phyloP scores from a whole-genome alignment of 2,797 vertebrate genomes.

The Poecilia gillii region DNA sequence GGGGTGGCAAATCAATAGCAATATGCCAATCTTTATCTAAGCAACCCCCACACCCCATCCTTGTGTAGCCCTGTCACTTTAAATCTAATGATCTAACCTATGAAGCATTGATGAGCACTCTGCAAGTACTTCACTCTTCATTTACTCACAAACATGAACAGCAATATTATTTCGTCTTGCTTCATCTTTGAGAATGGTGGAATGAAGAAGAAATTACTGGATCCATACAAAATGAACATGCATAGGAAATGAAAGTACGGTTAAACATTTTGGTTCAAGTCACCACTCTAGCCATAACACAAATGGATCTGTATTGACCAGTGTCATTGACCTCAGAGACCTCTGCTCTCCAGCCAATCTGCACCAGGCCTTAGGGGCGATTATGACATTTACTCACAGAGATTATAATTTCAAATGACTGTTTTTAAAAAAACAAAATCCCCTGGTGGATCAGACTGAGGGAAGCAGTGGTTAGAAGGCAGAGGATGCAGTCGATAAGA shows the following conservation, averaged over 20 bases:
- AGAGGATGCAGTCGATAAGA: constrained; percentile 78
- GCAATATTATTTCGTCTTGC: constrained; percentile 39
- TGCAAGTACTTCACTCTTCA: constrained; percentile 74
- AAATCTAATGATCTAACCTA: constrained; percentile 83
- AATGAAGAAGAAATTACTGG: constrained; percentile 23
- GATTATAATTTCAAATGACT: constrained; percentile 90
- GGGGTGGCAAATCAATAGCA: constrained; percentile 81
- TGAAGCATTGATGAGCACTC: constrained; percentile 80
- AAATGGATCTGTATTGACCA: constrained; percentile 81
- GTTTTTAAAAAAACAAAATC: constrained; percentile 81
- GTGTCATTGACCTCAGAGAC: constrained; percentile 77
- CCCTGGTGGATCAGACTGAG: constrained; percentile 71
- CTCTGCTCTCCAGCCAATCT: constrained; percentile 80
- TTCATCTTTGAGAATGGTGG: constrained; percentile 22
- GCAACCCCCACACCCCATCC: constrained; percentile 73
- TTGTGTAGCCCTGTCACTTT: constrained; percentile 81
- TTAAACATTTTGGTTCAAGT: constrained; percentile 48
- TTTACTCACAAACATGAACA: constrained; percentile 48
- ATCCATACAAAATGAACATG: constrained; percentile 8
- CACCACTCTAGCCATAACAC: constrained; percentile 53
- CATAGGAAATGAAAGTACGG: constrained; percentile 17
- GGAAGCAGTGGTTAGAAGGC: constrained; percentile 62
- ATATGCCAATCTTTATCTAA: constrained; percentile 82
- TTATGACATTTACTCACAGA: constrained; percentile 87
- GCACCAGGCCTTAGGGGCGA: constrained; percentile 80